Percentiles rank a stretch among this genome's conserved stretches.
These are phyloP conservation scores for Melanotaenia parkinsoni DNA, from an alignment of 2,797 vertebrate genomes.

Conservation along the genomic window DNA sequence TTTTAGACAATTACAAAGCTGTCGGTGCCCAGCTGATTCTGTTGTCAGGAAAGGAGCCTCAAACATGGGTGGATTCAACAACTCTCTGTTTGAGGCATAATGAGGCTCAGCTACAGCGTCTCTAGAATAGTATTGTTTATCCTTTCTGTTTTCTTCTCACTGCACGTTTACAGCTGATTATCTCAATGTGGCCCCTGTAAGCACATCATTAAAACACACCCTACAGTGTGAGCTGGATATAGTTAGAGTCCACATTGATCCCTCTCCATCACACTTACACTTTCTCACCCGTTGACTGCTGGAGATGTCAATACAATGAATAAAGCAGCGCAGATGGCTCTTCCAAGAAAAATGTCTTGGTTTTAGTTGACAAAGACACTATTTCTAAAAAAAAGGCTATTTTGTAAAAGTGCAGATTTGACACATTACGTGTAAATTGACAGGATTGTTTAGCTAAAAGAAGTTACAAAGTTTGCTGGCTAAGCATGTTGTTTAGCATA, in stretches of 20 bases:
- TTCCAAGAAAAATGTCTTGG: background rate
- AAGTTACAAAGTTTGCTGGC: background rate
- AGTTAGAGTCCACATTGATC: conserved; percentile 55
- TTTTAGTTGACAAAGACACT: background rate
- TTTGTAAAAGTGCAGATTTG: background rate
- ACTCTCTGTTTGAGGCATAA: conserved; percentile 15
- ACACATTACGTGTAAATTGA: background rate
- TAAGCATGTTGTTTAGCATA: too few relatives aligned
- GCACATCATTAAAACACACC: conserved; percentile 46
- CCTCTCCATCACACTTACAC: conserved; percentile 41
- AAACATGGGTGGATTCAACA: conserved; percentile 3
- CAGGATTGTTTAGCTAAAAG: background rate
- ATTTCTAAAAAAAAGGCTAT: background rate
- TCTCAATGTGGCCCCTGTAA: conserved; percentile 43
- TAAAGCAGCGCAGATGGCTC: conserved; percentile 40
- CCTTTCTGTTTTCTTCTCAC: conserved; percentile 24
- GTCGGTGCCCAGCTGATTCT: conserved; percentile 3
- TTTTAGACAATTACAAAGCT: conserved; percentile 11
- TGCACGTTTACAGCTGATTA: conserved; percentile 54
- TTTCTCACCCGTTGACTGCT: conserved; percentile 33
- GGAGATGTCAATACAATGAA: conserved; percentile 21
- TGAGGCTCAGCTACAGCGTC: conserved; percentile 8
- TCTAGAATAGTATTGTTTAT: conserved; percentile 8
- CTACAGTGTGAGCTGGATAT: conserved; percentile 18
- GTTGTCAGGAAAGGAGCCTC: conserved; percentile 4